Base-by-base conservation (phyloP, 2,113 vertebrate genomes). In the Perccottus glenii region DNA sequence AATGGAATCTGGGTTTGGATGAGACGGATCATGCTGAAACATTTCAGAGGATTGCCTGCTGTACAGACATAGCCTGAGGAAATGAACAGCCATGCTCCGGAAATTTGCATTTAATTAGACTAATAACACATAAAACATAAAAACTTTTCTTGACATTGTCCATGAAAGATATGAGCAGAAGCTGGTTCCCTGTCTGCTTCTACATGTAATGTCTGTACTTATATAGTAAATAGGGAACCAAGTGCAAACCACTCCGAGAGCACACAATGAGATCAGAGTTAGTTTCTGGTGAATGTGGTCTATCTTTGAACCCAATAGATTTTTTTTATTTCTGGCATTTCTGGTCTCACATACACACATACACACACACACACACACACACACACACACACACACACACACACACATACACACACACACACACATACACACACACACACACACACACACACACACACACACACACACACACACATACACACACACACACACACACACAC, bases 221-320 rank as follows among this genome's bases (percentile, higher is more conserved):
- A 12, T 11, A 36, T 14, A n/a, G n/a, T 69, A 77, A 75, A 77
- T 3, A 47, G 44, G 51, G 70, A 44, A 67, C 15, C 47, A 50
- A 67, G 48, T 16, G 33, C 40, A 40, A 80, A 66, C 33, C 35
- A 32, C 59, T 48, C 46, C 16, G 16, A n/a, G n/a, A n/a, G n/a
- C n/a, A n/a, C n/a, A n/a, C n/a, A n/a, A n/a, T n/a, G n/a, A n/a
- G n/a, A n/a, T n/a, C n/a, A n/a, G n/a, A n/a, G n/a, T n/a, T n/a
- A n/a, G n/a, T n/a, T n/a, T n/a, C n/a, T 56, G 56, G 47, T 65
- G 38, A 45, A 68, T 16, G 71, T 38, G 52, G 63, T 80, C 76
- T 68, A 73, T 65, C 68, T 78, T 71, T 70, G 60, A 70, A 74
- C 47, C 61, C 56, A 83, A 83, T 81, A 83, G 79, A 80, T 74